A percentile compares a stretch with the other conserved stretches of the same genome.
These are phyloP conservation scores for Leontopithecus rosalia DNA, from an alignment of 2,797 vertebrate species.

Conservation along the genomic window DNA sequence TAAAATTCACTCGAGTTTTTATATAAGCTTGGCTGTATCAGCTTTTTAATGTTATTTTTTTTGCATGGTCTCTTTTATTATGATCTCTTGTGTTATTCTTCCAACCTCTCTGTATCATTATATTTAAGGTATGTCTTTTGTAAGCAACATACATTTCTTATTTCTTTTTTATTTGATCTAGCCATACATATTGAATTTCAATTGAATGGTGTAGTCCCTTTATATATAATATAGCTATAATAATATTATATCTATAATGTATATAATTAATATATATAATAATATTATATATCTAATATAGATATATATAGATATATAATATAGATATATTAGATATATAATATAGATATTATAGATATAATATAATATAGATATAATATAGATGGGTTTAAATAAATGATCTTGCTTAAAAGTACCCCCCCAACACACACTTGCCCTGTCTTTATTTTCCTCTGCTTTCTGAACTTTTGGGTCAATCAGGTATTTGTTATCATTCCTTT, in stretches of 20 bases:
- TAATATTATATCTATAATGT: too few species aligned
- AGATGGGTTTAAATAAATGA: neutral
- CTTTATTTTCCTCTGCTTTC: neutral
- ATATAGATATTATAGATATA: too few species aligned
- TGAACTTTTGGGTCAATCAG: neutral
- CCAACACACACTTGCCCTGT: neutral
- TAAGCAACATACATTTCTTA: neutral
- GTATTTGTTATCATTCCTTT: neutral
- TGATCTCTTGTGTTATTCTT: neutral
- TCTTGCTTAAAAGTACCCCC: neutral
- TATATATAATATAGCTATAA: neutral
- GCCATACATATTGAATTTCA: neutral
- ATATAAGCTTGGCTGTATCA: neutral
- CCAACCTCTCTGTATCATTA: neutral
- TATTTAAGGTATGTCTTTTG: neutral
- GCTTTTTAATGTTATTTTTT: neutral
- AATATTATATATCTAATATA: too few species aligned
- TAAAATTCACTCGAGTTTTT: neutral
- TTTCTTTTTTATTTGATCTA: neutral
- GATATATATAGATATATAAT: too few species aligned
- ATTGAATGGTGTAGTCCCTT: neutral
- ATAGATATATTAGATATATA: too few species aligned
- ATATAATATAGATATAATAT: too few species aligned
- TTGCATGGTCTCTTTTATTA: too few species aligned
- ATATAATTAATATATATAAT: too few species aligned